Conservation (phyloP, 2,113 vertebrate species). For the Reinhardtius hippoglossoides region DNA sequence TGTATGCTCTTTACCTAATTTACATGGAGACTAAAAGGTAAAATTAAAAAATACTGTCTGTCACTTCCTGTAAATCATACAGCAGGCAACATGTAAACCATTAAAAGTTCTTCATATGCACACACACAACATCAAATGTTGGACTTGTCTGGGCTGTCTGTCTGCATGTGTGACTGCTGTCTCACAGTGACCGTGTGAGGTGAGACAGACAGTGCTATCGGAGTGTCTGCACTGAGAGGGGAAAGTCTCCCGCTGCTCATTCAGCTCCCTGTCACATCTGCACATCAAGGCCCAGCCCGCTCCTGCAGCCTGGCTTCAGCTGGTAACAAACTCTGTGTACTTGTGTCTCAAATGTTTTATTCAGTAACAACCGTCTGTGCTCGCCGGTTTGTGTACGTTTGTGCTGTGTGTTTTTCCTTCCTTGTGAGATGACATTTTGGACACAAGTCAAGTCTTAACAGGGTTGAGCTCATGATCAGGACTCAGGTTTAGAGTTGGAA, state of each 20-base stretch:
- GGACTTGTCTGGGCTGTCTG: neutral
- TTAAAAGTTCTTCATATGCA: neutral
- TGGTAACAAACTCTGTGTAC: constrained; percentile 35
- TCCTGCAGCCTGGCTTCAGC: constrained; percentile 44
- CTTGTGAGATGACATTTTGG: neutral
- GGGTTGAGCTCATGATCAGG: constrained; percentile 16
- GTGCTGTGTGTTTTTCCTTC: constrained; percentile 1
- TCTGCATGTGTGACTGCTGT: neutral
- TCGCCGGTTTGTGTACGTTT: constrained; percentile 7
- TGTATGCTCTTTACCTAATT: no score
- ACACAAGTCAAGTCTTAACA: neutral
- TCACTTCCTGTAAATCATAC: no score
- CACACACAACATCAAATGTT: neutral
- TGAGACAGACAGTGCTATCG: constrained; percentile 18
- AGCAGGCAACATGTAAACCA: neutral
- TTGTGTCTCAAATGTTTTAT: constrained; percentile 70
- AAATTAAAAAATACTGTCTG: no score
- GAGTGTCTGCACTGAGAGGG: constrained; percentile 24
- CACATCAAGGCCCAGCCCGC: constrained; percentile 61
- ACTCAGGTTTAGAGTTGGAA: neutral
- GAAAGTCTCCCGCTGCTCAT: constrained; percentile 33
- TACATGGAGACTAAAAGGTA: no score
- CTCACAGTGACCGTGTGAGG: neutral
- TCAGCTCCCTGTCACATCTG: constrained; percentile 63
- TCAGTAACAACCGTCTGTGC: constrained; percentile 55